Conservation (phyloP, 2,113 vertebrate genomes). For the Erythrolamprus reginae region DNA sequence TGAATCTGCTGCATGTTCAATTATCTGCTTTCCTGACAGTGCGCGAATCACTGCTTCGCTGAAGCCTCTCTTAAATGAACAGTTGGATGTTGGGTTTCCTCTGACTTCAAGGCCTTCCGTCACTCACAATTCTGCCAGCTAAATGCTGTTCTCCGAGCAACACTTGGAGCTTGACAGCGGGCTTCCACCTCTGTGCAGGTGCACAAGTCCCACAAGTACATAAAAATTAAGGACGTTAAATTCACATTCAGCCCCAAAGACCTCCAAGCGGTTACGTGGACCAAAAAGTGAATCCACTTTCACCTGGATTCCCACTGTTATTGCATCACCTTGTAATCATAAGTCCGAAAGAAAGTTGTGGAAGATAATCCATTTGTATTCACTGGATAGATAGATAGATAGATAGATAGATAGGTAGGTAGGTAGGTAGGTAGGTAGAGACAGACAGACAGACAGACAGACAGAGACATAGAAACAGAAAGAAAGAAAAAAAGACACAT, state of each 20-base stretch:
- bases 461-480: too few species aligned
- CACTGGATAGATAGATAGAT: not conserved
- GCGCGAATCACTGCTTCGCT: not conserved
- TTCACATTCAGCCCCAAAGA: not conserved
- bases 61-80: not conserved
- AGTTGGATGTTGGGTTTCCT: not conserved
- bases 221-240: not conserved
- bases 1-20: not conserved
- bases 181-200: not conserved
- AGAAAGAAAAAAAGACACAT: too few species aligned
- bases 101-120: not conserved
- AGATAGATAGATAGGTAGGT: too few species aligned
- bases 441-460: too few species aligned
- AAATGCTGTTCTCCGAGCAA: not conserved
- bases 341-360: not conserved
- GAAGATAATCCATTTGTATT: not conserved
- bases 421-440: too few species aligned
- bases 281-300: not conserved
- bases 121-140: not conserved
- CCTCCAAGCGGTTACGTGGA: not conserved
- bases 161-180: not conserved
- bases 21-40: not conserved
- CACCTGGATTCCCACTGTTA: not conserved
- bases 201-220: not conserved
- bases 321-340: not conserved